Evolutionary conservation across 2,797 vertebrate genomes (phyloP), one percentile per base, ranked within the genome.

Genomic region (Geotrypetes seraphini): DNA sequence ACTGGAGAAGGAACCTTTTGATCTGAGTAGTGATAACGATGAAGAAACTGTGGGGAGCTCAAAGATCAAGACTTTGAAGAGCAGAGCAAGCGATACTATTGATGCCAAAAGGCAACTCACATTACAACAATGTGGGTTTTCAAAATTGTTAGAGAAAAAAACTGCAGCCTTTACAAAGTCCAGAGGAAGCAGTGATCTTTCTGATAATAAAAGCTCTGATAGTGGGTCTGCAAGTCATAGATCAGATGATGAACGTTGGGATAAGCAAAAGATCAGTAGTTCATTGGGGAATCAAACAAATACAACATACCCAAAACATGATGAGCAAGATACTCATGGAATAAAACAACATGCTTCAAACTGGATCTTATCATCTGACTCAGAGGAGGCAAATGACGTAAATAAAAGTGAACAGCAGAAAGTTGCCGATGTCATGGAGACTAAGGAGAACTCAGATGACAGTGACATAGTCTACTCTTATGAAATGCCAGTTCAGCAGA

Each of bases 1-100:
- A 3, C 10, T 43, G 10, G 36, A 41, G 6, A 47, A 25, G 39
- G 57, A 55, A 18, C 59, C 71, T 9, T 48, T 59, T 32, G 82
- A 85, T 60, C 84, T 88, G 43, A 88, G 57, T 62, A 85, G 87
- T 48, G 77, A 82, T 3, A 95, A 88, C 66, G 92, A 94, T 34
- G 85, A 88, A 7, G 89, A 94, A 25, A 44, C 51, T 6, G 24
- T 49, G 23, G 57, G 39, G 20, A 50, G 5, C 12, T 56, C 80
- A 28, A 38, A 41, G 31, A 16, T 39, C 39, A 66, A 68, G 63
- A 15, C 10, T 22, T 9, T 22, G 2, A 50, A 39, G 45, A 57
- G 11, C 15, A 66, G 54, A 31, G 8, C 50, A 24, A 50, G 33
- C 19, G 53, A 35, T 42, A 14, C 25, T 18, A 12, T 21, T 2